Evolutionary conservation across 2,113 vertebrate genomes (phyloP).

Genomic region (Grus americana): DNA sequence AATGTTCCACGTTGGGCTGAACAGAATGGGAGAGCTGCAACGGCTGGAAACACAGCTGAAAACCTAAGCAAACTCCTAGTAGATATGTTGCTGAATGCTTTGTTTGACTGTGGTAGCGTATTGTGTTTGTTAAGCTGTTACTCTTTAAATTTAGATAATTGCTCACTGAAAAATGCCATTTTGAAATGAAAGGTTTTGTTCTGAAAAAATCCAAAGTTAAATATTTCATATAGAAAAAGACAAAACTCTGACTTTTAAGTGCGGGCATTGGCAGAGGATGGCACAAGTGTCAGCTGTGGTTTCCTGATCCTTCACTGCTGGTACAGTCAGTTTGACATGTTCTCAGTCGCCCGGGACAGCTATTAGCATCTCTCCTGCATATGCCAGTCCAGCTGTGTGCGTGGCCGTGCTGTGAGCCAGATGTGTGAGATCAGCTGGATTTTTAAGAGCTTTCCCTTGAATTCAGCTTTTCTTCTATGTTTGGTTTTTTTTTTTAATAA

Average conservation of each 20-base stretch:
- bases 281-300: not conserved
- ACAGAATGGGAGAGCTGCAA: not conserved
- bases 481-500: not conserved
- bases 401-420: not conserved
- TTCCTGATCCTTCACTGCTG: not conserved
- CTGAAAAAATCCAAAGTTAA: not conserved
- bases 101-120: not conserved
- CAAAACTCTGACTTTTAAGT: not conserved
- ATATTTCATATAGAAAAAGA: not conserved
- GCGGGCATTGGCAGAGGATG: not conserved
- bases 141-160: not conserved
- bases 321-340: not conserved
- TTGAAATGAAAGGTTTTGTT: not conserved
- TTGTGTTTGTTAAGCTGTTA: not conserved
- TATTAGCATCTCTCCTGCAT: not conserved
- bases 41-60: not conserved
- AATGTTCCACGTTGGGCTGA: not conserved
- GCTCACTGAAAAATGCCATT: not conserved
- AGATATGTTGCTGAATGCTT: not conserved
- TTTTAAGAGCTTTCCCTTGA: not conserved
- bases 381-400: not conserved
- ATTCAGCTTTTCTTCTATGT: not conserved
- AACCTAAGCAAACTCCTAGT: accelerated
- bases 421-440: not conserved
- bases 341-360: not conserved